These are phyloP conservation scores for Urocitellus parryii DNA, from an alignment of 2,113 vertebrate genomes.

Conservation along the genomic window DNA sequence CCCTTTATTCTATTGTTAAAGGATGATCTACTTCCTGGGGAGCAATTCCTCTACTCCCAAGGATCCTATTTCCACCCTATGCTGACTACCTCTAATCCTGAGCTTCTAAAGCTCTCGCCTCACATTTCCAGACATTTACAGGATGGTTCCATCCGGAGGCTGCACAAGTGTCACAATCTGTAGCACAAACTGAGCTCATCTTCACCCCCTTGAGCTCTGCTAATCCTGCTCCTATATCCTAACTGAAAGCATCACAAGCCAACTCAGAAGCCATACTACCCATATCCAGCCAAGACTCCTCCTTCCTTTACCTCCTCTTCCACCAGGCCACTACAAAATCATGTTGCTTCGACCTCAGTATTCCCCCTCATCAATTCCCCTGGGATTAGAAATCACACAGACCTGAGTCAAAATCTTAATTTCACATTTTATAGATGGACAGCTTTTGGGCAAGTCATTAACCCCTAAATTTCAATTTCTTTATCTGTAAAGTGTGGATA, in stretches of 20 bases:
- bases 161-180: no score
- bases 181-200: background rate
- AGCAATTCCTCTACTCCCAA: background rate
- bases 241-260: background rate
- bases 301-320: background rate
- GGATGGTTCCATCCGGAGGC: background rate
- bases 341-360: background rate
- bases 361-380: background rate
- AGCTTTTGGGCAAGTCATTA: background rate
- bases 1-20: background rate
- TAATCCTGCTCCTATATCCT: background rate
- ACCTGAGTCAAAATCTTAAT: background rate
- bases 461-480: constrained; percentile 31
- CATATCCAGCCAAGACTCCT: no score
- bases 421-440: background rate
- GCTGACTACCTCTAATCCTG: background rate
- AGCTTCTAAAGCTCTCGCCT: background rate
- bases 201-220: background rate
- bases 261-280: background rate
- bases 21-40: background rate
- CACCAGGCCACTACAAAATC: background rate
- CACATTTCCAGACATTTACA: background rate
- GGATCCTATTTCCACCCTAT: background rate
- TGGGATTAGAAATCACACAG: background rate
- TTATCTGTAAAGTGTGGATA: background rate